A percentile compares a stretch with the other conserved stretches of the same genome.
These are phyloP conservation scores for Pygmarrhopalites habei DNA, from an alignment of 1,140 invertebrate genomes.

Conservation along the genomic window DNA sequence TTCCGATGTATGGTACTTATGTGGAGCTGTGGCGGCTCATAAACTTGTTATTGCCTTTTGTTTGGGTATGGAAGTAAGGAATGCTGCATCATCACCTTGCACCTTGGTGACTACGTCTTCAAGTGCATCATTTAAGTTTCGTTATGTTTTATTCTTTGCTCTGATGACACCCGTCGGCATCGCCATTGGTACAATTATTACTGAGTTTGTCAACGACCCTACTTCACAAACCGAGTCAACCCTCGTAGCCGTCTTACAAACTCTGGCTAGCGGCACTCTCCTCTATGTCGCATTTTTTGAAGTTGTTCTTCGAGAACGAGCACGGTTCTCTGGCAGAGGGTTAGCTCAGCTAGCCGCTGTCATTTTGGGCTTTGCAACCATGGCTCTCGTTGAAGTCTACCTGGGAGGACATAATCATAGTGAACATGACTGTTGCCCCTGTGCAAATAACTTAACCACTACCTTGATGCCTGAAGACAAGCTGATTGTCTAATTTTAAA, in stretches of 20 bases:
- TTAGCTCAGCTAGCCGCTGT: slow-evolving; percentile 35
- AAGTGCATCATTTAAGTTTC: slow-evolving; percentile 37
- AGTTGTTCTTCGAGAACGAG: slow-evolving; percentile 37
- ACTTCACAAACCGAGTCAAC: slow-evolving; percentile 22
- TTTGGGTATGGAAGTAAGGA: slow-evolving; percentile 58
- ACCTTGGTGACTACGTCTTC: slow-evolving; percentile 37
- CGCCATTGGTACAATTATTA: slow-evolving; percentile 34
- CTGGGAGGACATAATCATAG: slow-evolving; percentile 2
- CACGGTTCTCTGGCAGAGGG: slow-evolving; percentile 37
- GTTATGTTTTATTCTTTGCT: slow-evolving; percentile 38
- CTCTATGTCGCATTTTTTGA: slow-evolving; percentile 40
- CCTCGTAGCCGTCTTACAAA: slow-evolving; percentile 37
- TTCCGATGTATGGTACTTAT: slow-evolving; percentile 59
- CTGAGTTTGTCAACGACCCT: slow-evolving; percentile 29
- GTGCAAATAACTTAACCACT: too few relatives aligned
- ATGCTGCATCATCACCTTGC: slow-evolving; percentile 34
- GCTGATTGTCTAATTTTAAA: too few relatives aligned
- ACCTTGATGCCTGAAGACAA: neutral
- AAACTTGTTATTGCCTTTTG: slow-evolving; percentile 66
- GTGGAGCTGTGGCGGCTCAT: slow-evolving; percentile 56
- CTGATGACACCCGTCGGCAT: slow-evolving; percentile 39
- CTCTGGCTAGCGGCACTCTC: slow-evolving; percentile 35
- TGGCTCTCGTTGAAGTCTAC: slow-evolving; percentile 34
- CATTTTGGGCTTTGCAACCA: slow-evolving; percentile 35
- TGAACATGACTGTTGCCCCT: neutral